These are phyloP conservation scores for Parapristionchus giblindavisi DNA, from an alignment of 2,888 invertebrate genomes.

Conservation along the genomic window DNA sequence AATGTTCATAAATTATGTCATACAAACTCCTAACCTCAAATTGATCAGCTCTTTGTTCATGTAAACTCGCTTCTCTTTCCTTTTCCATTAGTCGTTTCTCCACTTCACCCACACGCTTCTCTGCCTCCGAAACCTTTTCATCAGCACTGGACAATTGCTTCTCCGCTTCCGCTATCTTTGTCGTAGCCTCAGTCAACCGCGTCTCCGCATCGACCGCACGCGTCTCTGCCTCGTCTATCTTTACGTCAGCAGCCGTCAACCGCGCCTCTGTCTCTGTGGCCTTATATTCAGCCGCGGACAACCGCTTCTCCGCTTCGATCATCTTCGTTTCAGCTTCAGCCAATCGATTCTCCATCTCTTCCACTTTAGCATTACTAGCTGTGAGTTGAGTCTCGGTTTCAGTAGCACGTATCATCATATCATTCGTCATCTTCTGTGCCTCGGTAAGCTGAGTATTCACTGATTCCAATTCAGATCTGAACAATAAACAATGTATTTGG, in stretches of 20 bases:
- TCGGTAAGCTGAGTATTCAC: background rate
- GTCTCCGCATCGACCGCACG: background rate
- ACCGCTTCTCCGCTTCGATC: background rate
- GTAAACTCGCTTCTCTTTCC: slow-evolving; percentile 29
- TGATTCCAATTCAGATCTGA: too few species aligned
- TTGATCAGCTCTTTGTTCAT: slow-evolving; percentile 6
- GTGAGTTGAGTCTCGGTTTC: background rate
- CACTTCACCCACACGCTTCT: background rate
- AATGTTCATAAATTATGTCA: background rate
- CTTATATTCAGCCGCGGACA: background rate
- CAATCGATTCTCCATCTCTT: background rate
- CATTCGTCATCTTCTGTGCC: background rate
- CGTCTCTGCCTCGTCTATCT: background rate
- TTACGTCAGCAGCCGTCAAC: background rate
- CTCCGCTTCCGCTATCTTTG: background rate
- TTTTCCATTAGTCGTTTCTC: slow-evolving; percentile 41
- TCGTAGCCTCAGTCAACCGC: background rate
- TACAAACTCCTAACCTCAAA: slow-evolving; percentile 21
- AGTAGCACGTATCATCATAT: background rate
- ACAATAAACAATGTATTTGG: too few species aligned
- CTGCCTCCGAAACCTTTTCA: background rate
- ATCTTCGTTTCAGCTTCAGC: background rate
- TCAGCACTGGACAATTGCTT: background rate
- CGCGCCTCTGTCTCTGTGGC: slow-evolving; percentile 10
- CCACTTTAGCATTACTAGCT: background rate